Evolutionary conservation across 2,888 invertebrate genomes (phyloP), one percentile per base, ranked within the genome.

Genomic region (Drosophila differens): DNA sequence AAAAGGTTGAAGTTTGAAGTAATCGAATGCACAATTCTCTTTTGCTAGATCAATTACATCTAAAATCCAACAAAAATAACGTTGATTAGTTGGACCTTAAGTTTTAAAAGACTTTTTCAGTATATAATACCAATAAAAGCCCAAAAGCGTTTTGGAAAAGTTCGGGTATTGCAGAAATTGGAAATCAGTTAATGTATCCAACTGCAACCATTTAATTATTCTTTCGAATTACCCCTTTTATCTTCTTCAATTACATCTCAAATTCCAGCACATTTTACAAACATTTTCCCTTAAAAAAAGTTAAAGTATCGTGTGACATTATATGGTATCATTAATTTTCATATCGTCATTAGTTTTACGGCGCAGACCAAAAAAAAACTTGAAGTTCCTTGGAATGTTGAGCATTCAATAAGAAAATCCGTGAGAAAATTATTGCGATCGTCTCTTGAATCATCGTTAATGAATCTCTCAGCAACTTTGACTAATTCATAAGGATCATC

Each of bases 281-380:
- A 69, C 61, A 78, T 74, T 76, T 76, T 70, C 33, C 37, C 41
- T 70, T 25, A 70, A 76, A 64, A 81, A 81, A 7, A 39, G 47
- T n/a, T 53, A 78, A 83, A 76, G 74, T 81, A 87, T 90, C 79
- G 33, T 65, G 37, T 86, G 59, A 64, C 85, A 65, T 30, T 33
- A 57, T 35, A 57, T 54, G 63, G 62, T 59, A 90, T 91, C 91
- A 92, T 92, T 91, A 89, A 92, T 91, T 91, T 91, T 91, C 91
- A 91, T 92, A 91, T 83, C 90, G 89, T 90, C 90, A 91, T 91
- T 91, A 89, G 76, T 70, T 81, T 60, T 55, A 30, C 52, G 58
- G 1, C 12, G 12, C 0, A 12, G 1, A 44, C 41, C 10, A 41
- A n/a, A 7, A 44, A 44, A 41, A 22, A 19, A 55, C 19, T 7